Conservation (phyloP, 1,140 invertebrate species). For the Dendrolimus kikuchii region DNA sequence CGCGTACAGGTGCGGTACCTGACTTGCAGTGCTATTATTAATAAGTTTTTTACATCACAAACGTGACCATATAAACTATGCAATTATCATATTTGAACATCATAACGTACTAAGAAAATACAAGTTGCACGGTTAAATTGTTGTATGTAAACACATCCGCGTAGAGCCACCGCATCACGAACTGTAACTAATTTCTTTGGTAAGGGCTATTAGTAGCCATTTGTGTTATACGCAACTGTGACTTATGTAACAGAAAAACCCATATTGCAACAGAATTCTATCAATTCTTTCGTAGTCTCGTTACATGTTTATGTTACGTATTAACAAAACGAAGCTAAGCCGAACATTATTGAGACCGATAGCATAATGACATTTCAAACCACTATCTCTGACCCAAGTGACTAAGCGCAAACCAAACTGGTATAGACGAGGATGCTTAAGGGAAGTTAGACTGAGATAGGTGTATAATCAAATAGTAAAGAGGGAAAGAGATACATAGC, state of each 20-base stretch:
- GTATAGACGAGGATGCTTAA: constrained; percentile 36
- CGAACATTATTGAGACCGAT: constrained; percentile 28
- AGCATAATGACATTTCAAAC: constrained; percentile 50
- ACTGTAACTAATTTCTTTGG: background rate
- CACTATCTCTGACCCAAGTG: constrained; percentile 47
- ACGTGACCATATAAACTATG: too few relatives aligned
- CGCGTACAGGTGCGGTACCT: too few relatives aligned
- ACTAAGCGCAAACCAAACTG: constrained; percentile 53
- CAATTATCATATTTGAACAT: too few relatives aligned
- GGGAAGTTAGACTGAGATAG: constrained; percentile 24
- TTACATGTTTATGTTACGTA: constrained; percentile 19
- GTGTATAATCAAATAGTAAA: constrained; percentile 1
- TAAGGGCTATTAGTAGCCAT: constrained; percentile 7
- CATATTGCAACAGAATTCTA: constrained; percentile 16
- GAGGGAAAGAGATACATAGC: constrained; percentile 23
- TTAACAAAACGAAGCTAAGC: constrained; percentile 23
- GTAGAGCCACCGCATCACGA: constrained; percentile 1
- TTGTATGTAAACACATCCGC: constrained; percentile 2
- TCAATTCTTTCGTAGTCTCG: constrained; percentile 13
- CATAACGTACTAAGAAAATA: background rate
- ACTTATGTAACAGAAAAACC: constrained; percentile 15
- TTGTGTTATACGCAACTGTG: constrained; percentile 9
- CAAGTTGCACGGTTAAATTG: constrained; percentile 5
- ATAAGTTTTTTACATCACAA: too few relatives aligned
- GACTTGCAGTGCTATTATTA: too few relatives aligned